Evolutionary conservation across 2,797 vertebrate species (phyloP), one percentile per base, ranked within the genome.

Genomic region (Vespertilio murinus): DNA sequence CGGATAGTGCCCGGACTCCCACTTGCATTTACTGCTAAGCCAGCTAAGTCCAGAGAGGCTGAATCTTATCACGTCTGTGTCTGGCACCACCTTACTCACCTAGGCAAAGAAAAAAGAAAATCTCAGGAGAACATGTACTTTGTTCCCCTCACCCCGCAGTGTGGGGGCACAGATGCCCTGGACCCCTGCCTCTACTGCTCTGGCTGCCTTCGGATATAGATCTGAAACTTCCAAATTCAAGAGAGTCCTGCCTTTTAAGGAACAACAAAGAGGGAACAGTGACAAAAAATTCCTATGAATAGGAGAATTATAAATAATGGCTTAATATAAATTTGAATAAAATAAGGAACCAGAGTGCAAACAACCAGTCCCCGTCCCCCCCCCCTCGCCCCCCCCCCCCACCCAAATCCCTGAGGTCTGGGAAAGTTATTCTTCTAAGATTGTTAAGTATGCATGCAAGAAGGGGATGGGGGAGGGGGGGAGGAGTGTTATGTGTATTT

Each of bases 381-480:
- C n/a, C n/a, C n/a, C n/a, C n/a, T n/a, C n/a, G n/a, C n/a, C n/a
- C n/a, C n/a, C n/a, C n/a, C n/a, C n/a, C n/a, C n/a, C n/a, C n/a
- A n/a, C n/a, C n/a, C 18, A 77, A 54, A 22, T 12, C 18, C n/a
- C 12, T 12, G 11, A 3, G n/a, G 67, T 54, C 77, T 38, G 10
- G 33, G 28, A 74, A 95, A 61, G 18, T 3, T 20, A 22, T 35
- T 54, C 9, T 67, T n/a, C 11, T 69, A 75, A 65, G n/a, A 78
- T 14, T 40, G 3, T 5, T 59, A 33, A 10, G 45, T 23, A 14
- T 25, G 12, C 59, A 10, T 38, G 10, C 8, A n/a, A n/a, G n/a
- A n/a, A n/a, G 3, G 23, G 8, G 8, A 5, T 12, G 4, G 1
- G 25, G 1, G 18, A 2, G 8, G 1, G 8, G 52, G 8, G 8